phyloP scores from a whole-genome alignment of 2,888 invertebrate species.

The Scotopteryx bipunctaria region DNA sequence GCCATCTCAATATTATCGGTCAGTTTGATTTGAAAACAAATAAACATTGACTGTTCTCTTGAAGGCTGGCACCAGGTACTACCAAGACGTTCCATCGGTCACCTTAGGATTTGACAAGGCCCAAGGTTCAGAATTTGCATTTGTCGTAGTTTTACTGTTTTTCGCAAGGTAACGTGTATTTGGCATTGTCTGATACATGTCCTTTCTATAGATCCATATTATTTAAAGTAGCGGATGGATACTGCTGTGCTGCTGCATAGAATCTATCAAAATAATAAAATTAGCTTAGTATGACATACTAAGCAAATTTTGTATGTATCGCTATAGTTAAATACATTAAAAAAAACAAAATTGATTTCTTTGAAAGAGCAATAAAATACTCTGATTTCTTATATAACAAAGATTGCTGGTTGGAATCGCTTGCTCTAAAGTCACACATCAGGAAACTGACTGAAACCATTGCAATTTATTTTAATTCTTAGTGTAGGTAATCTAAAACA shows the following conservation, averaged over 20 bases:
- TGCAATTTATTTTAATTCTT: neutral
- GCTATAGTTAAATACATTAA: too few species aligned
- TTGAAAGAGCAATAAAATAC: too few species aligned
- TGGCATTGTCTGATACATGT: neutral
- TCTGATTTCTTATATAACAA: neutral
- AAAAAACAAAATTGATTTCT: too few species aligned
- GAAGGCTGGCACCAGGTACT: neutral
- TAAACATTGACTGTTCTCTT: conserved; percentile 13
- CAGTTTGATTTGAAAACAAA: conserved; percentile 17
- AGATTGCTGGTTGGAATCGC: neutral
- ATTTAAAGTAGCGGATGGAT: too few species aligned
- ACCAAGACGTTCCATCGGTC: neutral
- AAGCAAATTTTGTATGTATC: too few species aligned
- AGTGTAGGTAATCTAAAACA: too few species aligned
- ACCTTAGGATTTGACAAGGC: neutral
- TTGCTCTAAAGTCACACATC: conserved; percentile 4
- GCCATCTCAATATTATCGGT: conserved; percentile 24
- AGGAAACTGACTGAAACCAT: conserved; percentile 8
- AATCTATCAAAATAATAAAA: too few species aligned
- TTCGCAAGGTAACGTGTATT: neutral
- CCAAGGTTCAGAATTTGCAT: neutral
- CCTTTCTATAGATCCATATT: neutral
- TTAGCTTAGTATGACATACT: too few species aligned
- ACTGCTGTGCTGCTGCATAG: too few species aligned
- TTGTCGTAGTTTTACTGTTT: neutral